A percentile compares a stretch with the other conserved stretches of the same genome.
These are phyloP conservation scores for Aurelia coerulea DNA, from an alignment of 30 jellyfish, hydroid and myxozoan genomes.

Conservation along the genomic window DNA sequence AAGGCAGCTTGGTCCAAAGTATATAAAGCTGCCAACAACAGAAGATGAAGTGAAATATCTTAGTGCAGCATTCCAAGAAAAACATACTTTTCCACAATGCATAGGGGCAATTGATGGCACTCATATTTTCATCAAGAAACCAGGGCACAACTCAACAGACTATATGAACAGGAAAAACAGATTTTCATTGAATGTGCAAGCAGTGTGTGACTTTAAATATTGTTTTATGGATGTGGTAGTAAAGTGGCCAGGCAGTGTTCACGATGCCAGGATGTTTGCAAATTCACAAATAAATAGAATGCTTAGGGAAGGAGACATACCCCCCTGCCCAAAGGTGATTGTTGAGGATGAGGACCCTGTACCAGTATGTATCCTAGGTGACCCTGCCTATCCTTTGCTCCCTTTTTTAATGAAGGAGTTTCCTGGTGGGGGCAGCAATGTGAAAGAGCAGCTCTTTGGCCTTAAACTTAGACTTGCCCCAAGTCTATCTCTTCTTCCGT, in stretches of 20 bases:
- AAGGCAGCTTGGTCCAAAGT: conserved; percentile 13
- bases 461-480: too few species aligned
- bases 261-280: conserved; percentile 25
- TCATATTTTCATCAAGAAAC: conserved; percentile 19
- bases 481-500: too few species aligned
- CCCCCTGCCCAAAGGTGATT: background rate
- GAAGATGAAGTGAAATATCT: conserved; percentile 9
- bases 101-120: conserved; percentile 28
- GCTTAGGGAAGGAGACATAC: background rate
- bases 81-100: background rate
- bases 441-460: conserved; percentile 51
- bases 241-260: conserved; percentile 55
- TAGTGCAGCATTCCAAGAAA: too few species aligned
- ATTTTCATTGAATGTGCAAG: conserved; percentile 28
- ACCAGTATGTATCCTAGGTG: conserved; percentile 22
- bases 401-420: conserved; percentile 19
- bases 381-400: conserved; percentile 24
- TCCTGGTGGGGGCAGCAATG: conserved; percentile 16
- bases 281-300: background rate
- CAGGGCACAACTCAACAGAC: conserved; percentile 4
- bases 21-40: conserved; percentile 49
- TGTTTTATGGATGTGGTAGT: conserved; percentile 25
- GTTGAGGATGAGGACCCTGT: conserved; percentile 8
- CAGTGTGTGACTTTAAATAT: conserved; percentile 22
- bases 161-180: conserved; percentile 11